Evolutionary conservation across 2,888 invertebrate genomes (phyloP).

Genomic region (Chrysodeixis includens): DNA sequence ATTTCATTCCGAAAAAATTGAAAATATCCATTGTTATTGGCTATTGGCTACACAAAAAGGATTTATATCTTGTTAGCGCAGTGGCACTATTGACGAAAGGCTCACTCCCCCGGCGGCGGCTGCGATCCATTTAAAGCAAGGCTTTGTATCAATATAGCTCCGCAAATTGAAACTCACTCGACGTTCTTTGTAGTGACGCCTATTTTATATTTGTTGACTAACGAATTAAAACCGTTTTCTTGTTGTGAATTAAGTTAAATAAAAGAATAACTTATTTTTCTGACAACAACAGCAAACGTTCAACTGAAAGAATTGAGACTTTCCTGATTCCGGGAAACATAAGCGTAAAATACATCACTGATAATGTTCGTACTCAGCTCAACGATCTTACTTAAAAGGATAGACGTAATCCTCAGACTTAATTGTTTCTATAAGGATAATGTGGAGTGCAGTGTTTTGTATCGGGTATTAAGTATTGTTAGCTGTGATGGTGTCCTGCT

Average conservation of each 20-base stretch:
- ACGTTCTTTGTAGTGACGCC: constrained; percentile 27
- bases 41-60: constrained; percentile 24
- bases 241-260: background rate
- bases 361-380: background rate
- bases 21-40: constrained; percentile 12
- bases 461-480: constrained; percentile 32
- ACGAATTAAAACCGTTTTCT: constrained; percentile 40
- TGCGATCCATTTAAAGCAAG: constrained; percentile 29
- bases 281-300: background rate
- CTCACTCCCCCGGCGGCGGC: constrained; percentile 14
- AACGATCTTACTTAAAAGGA: constrained; percentile 1
- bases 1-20: too few species aligned
- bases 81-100: constrained; percentile 31
- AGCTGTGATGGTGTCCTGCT: constrained; percentile 36
- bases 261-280: background rate
- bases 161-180: constrained; percentile 38
- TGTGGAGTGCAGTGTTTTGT: background rate
- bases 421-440: constrained; percentile 1
- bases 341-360: background rate
- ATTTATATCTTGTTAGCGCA: constrained; percentile 26
- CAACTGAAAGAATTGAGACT: background rate
- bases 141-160: constrained; percentile 35
- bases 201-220: constrained; percentile 25
- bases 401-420: constrained; percentile 2
- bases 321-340: background rate